A percentile compares a stretch with the other conserved stretches of the same genome.
phyloP scores from a whole-genome alignment of 1,140 invertebrate genomes.

The Aphaenogaster floridana region DNA sequence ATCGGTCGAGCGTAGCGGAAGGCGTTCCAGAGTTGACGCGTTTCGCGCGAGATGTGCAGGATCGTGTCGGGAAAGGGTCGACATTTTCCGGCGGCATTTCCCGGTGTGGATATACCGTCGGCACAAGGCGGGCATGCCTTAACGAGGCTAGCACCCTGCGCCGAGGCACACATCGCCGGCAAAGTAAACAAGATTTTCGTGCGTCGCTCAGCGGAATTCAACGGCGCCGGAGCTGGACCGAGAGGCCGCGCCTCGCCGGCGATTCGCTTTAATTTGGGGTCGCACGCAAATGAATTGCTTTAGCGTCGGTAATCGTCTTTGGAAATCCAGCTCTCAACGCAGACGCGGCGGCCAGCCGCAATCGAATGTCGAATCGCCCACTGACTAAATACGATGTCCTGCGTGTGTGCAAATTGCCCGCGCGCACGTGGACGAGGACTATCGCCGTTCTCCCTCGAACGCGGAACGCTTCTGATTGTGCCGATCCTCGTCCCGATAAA shows the following conservation, averaged over 20 bases:
- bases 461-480: conserved; percentile 10
- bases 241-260: background rate
- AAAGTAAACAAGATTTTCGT: conserved; percentile 59
- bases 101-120: background rate
- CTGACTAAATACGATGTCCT: conserved; percentile 55
- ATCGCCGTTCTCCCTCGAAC: background rate
- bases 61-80: conserved; percentile 37
- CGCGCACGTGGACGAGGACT: background rate
- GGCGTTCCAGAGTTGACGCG: conserved; percentile 10
- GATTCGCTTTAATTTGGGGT: conserved; percentile 71
- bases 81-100: conserved; percentile 49
- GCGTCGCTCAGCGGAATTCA: conserved; percentile 38
- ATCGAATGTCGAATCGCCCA: conserved; percentile 63
- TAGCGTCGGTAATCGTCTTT: conserved; percentile 72
- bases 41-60: background rate
- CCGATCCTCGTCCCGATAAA: conserved; percentile 13
- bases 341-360: conserved; percentile 62
- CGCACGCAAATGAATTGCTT: conserved; percentile 77
- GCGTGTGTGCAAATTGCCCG: conserved; percentile 40
- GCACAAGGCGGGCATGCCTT: conserved; percentile 28
- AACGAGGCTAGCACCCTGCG: conserved; percentile 23
- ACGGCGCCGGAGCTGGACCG: conserved; percentile 1
- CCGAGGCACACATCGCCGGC: background rate
- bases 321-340: conserved; percentile 65
- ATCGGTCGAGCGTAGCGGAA: conserved; percentile 4